phyloP scores from a whole-genome alignment of 1,140 invertebrate genomes.

The Hirudo medicinalis region DNA sequence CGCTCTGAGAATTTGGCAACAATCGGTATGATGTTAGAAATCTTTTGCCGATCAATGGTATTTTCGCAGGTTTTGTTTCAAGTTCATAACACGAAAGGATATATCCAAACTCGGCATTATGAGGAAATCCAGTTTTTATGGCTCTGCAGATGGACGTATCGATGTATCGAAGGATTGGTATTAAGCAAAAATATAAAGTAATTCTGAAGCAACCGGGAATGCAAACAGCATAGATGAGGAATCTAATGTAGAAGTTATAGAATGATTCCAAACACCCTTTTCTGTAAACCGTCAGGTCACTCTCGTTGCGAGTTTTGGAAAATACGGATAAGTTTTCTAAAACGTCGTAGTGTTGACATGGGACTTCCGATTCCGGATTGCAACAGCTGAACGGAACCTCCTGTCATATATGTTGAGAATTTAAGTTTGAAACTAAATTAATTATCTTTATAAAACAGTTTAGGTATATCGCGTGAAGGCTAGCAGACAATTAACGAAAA shows the following conservation, averaged over 20 bases:
- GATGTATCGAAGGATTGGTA: not conserved
- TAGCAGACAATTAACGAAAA: too few relatives aligned
- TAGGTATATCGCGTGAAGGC: not conserved
- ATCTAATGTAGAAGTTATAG: not conserved
- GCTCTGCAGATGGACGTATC: slow-evolving; percentile 9
- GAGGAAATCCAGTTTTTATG: slow-evolving; percentile 10
- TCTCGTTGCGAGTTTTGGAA: not conserved
- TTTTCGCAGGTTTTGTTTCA: not conserved
- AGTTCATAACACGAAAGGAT: not conserved
- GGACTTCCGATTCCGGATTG: not conserved
- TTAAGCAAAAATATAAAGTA: not conserved
- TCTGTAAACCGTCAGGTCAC: not conserved
- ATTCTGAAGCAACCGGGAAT: slow-evolving; percentile 9
- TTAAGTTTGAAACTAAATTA: not conserved
- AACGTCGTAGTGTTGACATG: slow-evolving; percentile 3
- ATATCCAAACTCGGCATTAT: slow-evolving; percentile 3
- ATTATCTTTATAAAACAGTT: not conserved
- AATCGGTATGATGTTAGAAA: not conserved
- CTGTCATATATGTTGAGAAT: not conserved
- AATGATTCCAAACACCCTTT: slow-evolving; percentile 6
- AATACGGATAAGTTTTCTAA: not conserved
- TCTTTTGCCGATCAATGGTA: not conserved
- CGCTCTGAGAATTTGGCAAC: not conserved
- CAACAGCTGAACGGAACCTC: slow-evolving; percentile 5
- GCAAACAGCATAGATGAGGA: slow-evolving; percentile 1